phyloP scores from a whole-genome alignment of 2,888 invertebrate genomes.

The Blastobasis adustella region DNA sequence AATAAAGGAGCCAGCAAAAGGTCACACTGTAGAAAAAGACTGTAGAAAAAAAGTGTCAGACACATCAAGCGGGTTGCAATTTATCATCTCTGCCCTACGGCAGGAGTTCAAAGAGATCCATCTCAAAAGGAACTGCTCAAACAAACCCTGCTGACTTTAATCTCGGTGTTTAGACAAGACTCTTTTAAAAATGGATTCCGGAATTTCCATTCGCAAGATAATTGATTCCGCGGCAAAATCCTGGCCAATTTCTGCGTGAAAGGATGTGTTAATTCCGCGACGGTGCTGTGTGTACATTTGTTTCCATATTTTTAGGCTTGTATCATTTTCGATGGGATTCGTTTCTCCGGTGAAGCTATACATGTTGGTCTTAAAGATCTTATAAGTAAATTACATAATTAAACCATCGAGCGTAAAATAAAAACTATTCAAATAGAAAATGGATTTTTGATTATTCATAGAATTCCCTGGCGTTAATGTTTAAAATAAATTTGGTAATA shows the following conservation, averaged over 20 bases:
- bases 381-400: too few relatives aligned
- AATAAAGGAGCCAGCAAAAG: conserved; percentile 47
- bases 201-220: background rate
- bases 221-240: conserved; percentile 1
- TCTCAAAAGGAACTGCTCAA: conserved; percentile 34
- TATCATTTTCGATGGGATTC: too few relatives aligned
- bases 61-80: conserved; percentile 50
- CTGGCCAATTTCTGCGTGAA: background rate
- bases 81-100: conserved; percentile 50
- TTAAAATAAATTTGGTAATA: too few relatives aligned
- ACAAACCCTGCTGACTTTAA: conserved; percentile 52
- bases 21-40: conserved; percentile 29
- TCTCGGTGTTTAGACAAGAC: conserved; percentile 52
- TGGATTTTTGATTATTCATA: too few relatives aligned
- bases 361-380: too few relatives aligned
- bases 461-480: too few relatives aligned
- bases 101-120: conserved; percentile 45
- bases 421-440: too few relatives aligned
- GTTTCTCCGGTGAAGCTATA: too few relatives aligned
- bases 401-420: too few relatives aligned
- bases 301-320: too few relatives aligned
- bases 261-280: too few relatives aligned
- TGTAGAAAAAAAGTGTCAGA: conserved; percentile 43
- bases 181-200: conserved; percentile 19
- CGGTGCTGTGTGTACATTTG: too few relatives aligned